Conservation (phyloP, 2,888 invertebrate species). For the Periphyllus acericola region DNA sequence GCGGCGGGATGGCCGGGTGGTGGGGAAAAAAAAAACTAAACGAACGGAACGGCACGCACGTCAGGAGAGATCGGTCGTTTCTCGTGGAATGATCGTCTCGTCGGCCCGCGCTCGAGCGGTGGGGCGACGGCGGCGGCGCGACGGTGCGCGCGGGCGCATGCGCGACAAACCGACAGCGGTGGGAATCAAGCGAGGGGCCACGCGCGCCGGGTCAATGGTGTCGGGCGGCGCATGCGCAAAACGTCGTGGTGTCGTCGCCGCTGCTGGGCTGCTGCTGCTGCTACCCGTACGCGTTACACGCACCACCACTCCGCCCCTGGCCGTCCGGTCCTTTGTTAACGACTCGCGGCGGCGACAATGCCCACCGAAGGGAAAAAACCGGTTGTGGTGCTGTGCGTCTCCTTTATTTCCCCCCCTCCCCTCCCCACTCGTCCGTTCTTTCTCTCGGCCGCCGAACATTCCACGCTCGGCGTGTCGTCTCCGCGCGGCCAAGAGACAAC, state of each 20-base stretch:
- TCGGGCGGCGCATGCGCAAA: slow-evolving; percentile 39
- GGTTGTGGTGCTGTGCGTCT: slow-evolving; percentile 17
- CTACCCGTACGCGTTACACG: slow-evolving; percentile 3
- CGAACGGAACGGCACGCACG: not conserved
- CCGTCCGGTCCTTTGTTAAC: slow-evolving; percentile 6
- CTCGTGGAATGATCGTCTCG: slow-evolving; percentile 52
- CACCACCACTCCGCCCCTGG: not conserved
- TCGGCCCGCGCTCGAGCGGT: not conserved
- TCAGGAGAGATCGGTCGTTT: slow-evolving; percentile 6
- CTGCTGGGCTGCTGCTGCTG: not conserved
- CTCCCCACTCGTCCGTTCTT: not conserved
- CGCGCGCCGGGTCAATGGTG: slow-evolving; percentile 53
- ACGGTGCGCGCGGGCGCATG: not conserved
- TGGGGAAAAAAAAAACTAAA: not conserved
- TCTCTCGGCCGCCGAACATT: slow-evolving; percentile 30
- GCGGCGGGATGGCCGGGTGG: not conserved
- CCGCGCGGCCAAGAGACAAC: not conserved
- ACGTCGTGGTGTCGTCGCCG: not conserved
- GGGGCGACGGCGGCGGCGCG: slow-evolving; percentile 11
- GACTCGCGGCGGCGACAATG: slow-evolving; percentile 8
- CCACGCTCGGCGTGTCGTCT: slow-evolving; percentile 59
- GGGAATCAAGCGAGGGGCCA: not conserved
- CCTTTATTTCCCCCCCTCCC: not conserved
- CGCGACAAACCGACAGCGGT: not conserved
- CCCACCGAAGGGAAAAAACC: slow-evolving; percentile 46